Percentiles rank a stretch among this genome's conserved stretches.
phyloP scores from a whole-genome alignment of 2,797 vertebrate species.

The Podarcis siculus region DNA sequence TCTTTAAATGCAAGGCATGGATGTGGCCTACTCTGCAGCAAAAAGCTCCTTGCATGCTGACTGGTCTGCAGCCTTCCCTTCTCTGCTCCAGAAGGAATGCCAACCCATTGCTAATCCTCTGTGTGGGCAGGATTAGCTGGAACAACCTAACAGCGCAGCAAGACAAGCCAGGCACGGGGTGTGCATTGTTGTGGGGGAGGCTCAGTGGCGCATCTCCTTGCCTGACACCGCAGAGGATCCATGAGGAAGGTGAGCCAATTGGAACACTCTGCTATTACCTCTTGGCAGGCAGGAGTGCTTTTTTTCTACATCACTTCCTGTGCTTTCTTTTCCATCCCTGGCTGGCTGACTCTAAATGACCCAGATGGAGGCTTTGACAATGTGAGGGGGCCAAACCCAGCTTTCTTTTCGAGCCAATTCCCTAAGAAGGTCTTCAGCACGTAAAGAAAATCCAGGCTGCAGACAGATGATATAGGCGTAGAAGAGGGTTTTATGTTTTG shows the following conservation, averaged over 20 bases:
- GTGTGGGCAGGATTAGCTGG: neutral
- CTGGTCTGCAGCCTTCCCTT: neutral
- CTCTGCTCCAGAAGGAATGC: neutral
- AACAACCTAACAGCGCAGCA: neutral
- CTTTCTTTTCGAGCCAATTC: neutral
- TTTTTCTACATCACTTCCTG: slow-evolving; percentile 12
- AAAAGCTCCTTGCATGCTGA: neutral
- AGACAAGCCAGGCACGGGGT: neutral
- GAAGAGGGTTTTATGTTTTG: too few relatives aligned
- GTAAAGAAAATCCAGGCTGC: neutral
- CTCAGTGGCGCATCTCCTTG: neutral
- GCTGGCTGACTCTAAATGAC: neutral
- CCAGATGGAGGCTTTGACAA: slow-evolving; percentile 5
- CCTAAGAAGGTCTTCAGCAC: neutral
- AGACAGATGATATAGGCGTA: neutral
- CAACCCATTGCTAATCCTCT: neutral
- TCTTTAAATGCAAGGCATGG: too few relatives aligned
- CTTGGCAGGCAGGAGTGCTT: neutral
- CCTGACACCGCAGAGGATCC: neutral
- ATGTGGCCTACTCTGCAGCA: neutral
- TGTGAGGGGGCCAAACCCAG: neutral
- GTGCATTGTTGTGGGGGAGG: neutral
- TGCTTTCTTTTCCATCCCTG: slow-evolving; percentile 24
- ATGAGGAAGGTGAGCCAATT: neutral
- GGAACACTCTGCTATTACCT: neutral